These are phyloP conservation scores for Yoshiicerus persimilis DNA, from an alignment of 1,140 invertebrate genomes.

Conservation along the genomic window DNA sequence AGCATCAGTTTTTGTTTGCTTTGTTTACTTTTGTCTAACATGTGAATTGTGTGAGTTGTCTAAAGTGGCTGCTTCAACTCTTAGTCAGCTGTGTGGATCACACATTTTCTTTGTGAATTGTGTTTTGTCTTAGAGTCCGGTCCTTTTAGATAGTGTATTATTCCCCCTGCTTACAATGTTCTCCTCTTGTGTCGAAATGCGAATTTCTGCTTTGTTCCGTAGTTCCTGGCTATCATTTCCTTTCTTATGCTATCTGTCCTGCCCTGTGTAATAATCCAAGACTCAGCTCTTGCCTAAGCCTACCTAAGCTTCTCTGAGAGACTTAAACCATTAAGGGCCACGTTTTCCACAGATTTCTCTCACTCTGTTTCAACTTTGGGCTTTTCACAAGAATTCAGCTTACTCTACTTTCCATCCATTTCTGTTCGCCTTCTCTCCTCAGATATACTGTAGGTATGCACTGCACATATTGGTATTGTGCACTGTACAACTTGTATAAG, in stretches of 20 bases:
- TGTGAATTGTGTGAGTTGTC: not conserved
- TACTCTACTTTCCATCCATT: not conserved
- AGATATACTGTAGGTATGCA: not conserved
- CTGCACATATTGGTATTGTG: too few species aligned
- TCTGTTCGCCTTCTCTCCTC: not conserved
- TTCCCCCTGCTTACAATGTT: too few species aligned
- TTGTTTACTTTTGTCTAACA: not conserved
- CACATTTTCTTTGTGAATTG: too few species aligned
- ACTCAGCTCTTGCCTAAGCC: not conserved
- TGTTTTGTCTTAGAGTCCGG: not conserved
- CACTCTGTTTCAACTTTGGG: not conserved
- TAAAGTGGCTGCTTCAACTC: not conserved
- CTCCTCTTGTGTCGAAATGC: too few species aligned
- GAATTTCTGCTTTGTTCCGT: too few species aligned
- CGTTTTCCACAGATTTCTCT: not conserved
- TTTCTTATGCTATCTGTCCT: not conserved
- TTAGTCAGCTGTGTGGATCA: not conserved
- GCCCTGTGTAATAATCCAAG: slow-evolving; percentile 22
- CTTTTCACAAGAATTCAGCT: not conserved
- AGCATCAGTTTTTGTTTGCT: not conserved
- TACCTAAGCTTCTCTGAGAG: slow-evolving; percentile 23
- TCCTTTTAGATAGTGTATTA: too few species aligned
- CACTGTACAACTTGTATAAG: too few species aligned
- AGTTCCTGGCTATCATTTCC: too few species aligned
- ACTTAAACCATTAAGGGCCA: slow-evolving; percentile 33